These are phyloP conservation scores for Lanistes nyassanus DNA, from an alignment of 1,140 invertebrate species.

Conservation along the genomic window DNA sequence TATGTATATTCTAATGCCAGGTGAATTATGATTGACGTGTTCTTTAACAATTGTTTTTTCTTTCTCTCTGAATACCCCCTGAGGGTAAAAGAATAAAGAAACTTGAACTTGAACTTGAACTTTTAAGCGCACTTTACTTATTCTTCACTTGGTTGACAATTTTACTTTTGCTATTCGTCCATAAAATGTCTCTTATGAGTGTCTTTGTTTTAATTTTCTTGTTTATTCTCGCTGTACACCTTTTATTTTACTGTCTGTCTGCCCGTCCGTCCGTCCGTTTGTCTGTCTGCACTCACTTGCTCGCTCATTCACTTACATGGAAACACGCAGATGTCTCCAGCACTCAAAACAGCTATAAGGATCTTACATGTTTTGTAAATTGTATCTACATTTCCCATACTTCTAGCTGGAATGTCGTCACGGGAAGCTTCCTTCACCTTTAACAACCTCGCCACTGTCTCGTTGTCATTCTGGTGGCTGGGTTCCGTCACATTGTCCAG, in stretches of 20 bases:
- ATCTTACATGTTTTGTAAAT: neutral
- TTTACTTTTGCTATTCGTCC: too few species aligned
- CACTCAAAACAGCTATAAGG: neutral
- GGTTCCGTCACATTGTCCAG: neutral
- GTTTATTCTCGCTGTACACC: neutral
- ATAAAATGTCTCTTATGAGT: too few species aligned
- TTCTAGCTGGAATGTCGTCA: neutral
- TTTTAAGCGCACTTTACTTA: neutral
- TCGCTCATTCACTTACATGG: too few species aligned
- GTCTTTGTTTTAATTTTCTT: neutral
- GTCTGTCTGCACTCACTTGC: neutral
- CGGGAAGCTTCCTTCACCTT: neutral
- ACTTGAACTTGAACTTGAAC: neutral
- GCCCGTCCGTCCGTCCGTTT: neutral
- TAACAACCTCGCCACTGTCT: constrained; percentile 13
- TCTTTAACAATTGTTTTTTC: too few species aligned
- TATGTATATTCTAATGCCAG: too few species aligned
- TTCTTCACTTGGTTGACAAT: too few species aligned
- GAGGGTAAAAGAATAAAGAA: too few species aligned
- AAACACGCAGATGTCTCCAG: too few species aligned
- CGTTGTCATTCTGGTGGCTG: neutral
- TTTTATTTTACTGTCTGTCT: neutral
- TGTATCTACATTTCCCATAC: neutral
- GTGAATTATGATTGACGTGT: too few species aligned
- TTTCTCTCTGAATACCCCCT: too few species aligned